Evolutionary conservation across 1,140 invertebrate species (phyloP).

Genomic region (Drosophila asahinai): DNA sequence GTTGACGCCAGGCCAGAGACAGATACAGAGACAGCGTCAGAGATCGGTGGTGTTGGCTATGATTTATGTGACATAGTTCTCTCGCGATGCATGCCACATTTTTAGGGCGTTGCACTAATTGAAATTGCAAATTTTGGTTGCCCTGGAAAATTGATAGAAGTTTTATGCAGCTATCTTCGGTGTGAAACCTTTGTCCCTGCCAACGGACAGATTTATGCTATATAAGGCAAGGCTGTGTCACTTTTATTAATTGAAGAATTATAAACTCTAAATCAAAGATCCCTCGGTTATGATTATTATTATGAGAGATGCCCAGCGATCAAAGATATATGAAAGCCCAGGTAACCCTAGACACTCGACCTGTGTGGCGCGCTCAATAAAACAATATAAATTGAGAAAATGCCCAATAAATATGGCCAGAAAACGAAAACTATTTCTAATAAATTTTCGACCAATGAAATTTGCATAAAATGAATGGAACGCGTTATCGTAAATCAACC

Average conservation of each 20-base stretch:
- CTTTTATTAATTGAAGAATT: constrained; percentile 79
- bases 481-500: constrained; percentile 77
- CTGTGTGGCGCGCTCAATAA: constrained; percentile 70
- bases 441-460: constrained; percentile 44
- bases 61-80: constrained; percentile 80
- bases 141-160: constrained; percentile 66
- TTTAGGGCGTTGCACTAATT: constrained; percentile 79
- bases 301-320: constrained; percentile 40
- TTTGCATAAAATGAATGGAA: constrained; percentile 79
- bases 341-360: constrained; percentile 62
- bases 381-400: constrained; percentile 72
- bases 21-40: constrained; percentile 18
- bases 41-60: constrained; percentile 49
- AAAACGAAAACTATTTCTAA: constrained; percentile 35
- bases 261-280: constrained; percentile 54
- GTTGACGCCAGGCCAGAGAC: constrained; percentile 40
- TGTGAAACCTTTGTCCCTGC: constrained; percentile 47
- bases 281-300: constrained; percentile 45
- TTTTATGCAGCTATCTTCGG: constrained; percentile 62
- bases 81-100: constrained; percentile 15
- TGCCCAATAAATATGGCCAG: constrained; percentile 63
- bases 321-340: constrained; percentile 21
- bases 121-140: constrained; percentile 75
- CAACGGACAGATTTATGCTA: constrained; percentile 55
- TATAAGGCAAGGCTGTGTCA: constrained; percentile 58